Evolutionary conservation across 2,888 invertebrate species (phyloP), one percentile per base, ranked within the genome.

Genomic region (Standfussiana lucernea): DNA sequence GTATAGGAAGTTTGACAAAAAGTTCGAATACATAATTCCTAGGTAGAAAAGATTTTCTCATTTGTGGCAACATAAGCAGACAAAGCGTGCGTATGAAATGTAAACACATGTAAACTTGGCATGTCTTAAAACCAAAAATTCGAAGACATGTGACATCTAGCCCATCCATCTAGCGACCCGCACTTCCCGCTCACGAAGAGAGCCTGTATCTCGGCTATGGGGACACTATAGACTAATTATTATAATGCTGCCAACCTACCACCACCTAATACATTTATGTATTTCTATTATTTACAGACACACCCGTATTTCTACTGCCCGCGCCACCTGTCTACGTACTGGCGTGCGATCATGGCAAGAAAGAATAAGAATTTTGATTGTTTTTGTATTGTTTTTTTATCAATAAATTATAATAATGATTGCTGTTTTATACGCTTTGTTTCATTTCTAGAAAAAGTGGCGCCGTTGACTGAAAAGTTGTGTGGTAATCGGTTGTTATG

Each of bases 301-400:
- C 88, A 0, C 90, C 94, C 0, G 92, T 96, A 0, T 93, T 93
- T 53, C 86, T 96, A 4, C 56, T 96, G 11, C 91, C 95, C 0
- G 88, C 95, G 0, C 94, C 95, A 0, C 95, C 95, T 0, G 92
- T 96, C n/a, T 96, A 95, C 72, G 90, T 96, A 0, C 75, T 96
- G 0, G 81, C 94, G 0, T 95, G 95, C 77, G 95, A 95, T 50
- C 95, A 95, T 79, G 85, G 78, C 64, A 88, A 89, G 62, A 85
- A 86, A 24, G 66, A 87, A 75, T 81, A 77, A 85, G 0, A 15
- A 24, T 15, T 24, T 24, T 10, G 11, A 45, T 47, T 53, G 15
- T 65, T 45, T 37, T 61, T 37, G 1, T 64, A 15, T 40, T 28
- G 42, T 76, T 61, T 70, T 47, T 42, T 67, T 53, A 53, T 40